These are phyloP conservation scores for Archips xylosteana DNA, from an alignment of 2,888 invertebrate species.

Conservation along the genomic window DNA sequence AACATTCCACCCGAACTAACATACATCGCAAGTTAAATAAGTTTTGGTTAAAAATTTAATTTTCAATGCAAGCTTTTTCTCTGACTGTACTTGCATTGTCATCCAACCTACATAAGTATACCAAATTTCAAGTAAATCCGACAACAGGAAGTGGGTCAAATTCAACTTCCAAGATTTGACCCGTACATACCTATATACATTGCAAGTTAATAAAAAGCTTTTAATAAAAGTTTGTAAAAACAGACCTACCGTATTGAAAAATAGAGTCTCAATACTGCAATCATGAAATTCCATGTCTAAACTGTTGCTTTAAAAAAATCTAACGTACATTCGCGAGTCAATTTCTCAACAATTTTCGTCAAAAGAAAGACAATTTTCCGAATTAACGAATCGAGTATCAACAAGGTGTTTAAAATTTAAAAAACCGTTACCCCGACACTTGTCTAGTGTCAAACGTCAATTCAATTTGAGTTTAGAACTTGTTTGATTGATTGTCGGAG, in stretches of 20 bases:
- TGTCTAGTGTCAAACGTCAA: conserved; percentile 34
- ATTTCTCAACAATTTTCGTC: neutral
- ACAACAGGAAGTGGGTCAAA: no score
- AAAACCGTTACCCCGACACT: conserved; percentile 16
- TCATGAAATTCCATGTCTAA: neutral
- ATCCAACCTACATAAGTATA: no score
- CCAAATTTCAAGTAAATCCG: no score
- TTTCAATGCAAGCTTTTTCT: no score
- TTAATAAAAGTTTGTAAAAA: neutral
- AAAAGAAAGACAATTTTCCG: neutral
- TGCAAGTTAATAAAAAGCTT: no score
- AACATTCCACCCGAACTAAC: no score
- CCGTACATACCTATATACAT: no score
- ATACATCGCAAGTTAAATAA: no score
- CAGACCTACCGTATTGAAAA: neutral
- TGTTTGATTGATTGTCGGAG: conserved; percentile 43
- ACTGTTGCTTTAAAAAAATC: neutral
- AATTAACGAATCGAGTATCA: neutral
- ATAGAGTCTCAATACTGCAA: neutral
- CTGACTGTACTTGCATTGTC: no score
- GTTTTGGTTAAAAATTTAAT: no score
- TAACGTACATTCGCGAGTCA: neutral
- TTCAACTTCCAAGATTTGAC: no score
- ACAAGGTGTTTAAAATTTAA: conserved; percentile 1
- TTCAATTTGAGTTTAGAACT: conserved; percentile 44